phyloP scores from a whole-genome alignment of 2,113 vertebrate species.

The Myotis brandtii region DNA sequence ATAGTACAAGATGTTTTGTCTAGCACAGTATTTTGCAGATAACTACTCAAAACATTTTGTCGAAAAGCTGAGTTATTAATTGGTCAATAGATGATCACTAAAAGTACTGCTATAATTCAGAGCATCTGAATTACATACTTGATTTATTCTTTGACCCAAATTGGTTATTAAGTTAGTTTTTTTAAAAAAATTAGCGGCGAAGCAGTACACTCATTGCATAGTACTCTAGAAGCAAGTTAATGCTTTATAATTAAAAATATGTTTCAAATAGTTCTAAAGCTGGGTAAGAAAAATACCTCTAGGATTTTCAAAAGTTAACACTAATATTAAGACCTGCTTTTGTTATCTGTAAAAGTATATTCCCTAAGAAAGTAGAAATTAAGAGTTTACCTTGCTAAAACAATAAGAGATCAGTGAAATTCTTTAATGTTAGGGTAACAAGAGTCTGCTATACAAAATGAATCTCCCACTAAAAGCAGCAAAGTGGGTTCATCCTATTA shows the following conservation, averaged over 20 bases:
- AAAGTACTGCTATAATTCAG: slow-evolving; percentile 42
- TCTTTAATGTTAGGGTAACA: slow-evolving; percentile 78
- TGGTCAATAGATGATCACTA: neutral
- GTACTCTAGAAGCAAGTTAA: slow-evolving; percentile 49
- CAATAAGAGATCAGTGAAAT: slow-evolving; percentile 78
- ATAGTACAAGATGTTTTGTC: slow-evolving; percentile 20
- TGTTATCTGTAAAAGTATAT: slow-evolving; percentile 76
- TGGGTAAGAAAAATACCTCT: slow-evolving; percentile 39
- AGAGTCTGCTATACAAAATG: slow-evolving; percentile 82
- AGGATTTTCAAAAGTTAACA: slow-evolving; percentile 35
- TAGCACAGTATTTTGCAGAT: slow-evolving; percentile 32
- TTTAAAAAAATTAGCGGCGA: neutral
- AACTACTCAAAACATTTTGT: slow-evolving; percentile 34
- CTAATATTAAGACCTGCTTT: slow-evolving; percentile 55
- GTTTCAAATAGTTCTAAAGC: slow-evolving; percentile 52
- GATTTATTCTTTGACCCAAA: slow-evolving; percentile 44
- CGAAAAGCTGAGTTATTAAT: slow-evolving; percentile 33
- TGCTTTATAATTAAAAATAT: slow-evolving; percentile 26
- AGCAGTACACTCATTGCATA: slow-evolving; percentile 24
- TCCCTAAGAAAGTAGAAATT: slow-evolving; percentile 77
- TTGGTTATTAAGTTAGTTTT: slow-evolving; percentile 32
- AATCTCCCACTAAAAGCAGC: slow-evolving; percentile 81
- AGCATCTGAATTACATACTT: slow-evolving; percentile 43
- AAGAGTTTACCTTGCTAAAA: slow-evolving; percentile 79
- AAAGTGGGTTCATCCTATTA: slow-evolving; percentile 78